A percentile compares a stretch with the other conserved stretches of the same genome.
phyloP scores from a whole-genome alignment of 2,113 vertebrate genomes.

The Empidonax traillii region DNA sequence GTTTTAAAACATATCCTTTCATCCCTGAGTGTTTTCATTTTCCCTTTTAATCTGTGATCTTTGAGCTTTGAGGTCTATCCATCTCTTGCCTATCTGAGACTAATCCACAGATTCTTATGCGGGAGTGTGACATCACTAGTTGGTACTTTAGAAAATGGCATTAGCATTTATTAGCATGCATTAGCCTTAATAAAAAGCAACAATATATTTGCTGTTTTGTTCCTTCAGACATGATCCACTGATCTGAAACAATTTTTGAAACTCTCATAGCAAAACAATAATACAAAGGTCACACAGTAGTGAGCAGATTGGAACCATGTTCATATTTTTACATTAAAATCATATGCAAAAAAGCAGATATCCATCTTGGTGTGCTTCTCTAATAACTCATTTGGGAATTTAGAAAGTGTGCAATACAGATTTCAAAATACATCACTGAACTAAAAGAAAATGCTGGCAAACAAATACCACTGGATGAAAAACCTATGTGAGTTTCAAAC shows the following conservation, averaged over 20 bases:
- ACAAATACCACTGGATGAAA: neutral
- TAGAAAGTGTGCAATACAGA: neutral
- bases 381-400: conserved; percentile 25
- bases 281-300: conserved; percentile 34
- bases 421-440: conserved; percentile 10
- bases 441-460: neutral
- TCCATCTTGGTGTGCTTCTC: neutral
- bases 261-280: neutral
- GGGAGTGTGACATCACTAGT: neutral
- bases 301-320: conserved; percentile 50
- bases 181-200: conserved; percentile 57
- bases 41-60: neutral
- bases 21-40: neutral
- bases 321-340: conserved; percentile 60
- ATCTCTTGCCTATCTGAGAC: neutral
- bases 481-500: neutral
- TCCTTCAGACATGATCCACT: conserved; percentile 40
- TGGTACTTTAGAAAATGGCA: neutral
- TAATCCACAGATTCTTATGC: neutral
- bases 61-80: neutral
- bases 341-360: conserved; percentile 38
- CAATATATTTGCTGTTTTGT: conserved; percentile 21
- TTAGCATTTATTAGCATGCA: conserved; percentile 58
- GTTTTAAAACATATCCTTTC: neutral
- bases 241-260: conserved; percentile 50